Percentiles rank a stretch among this genome's conserved stretches.
Conservation (phyloP, 37 sponge, comb jelly and placozoan species). For the Amphimedon queenslandica region DNA sequence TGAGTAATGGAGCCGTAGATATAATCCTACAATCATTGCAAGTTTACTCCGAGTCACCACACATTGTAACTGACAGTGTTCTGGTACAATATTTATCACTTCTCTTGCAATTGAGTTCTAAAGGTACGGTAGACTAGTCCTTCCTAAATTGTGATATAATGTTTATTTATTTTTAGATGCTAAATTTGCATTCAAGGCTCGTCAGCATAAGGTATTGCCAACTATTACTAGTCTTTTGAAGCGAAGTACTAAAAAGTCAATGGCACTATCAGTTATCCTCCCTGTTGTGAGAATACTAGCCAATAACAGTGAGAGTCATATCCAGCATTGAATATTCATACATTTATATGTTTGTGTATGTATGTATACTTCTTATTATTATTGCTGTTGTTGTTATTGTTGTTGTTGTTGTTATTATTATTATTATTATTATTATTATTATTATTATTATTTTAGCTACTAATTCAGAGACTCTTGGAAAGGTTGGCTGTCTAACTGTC, state of each 20-base stretch:
- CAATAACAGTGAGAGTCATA: constrained; percentile 24
- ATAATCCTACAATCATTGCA: constrained; percentile 14
- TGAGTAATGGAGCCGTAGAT: constrained; percentile 8
- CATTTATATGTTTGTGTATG: no score
- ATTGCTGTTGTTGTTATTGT: no score
- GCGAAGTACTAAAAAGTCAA: constrained; percentile 1
- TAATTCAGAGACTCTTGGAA: constrained; percentile 20
- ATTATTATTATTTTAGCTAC: constrained; percentile 7
- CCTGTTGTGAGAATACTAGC: constrained; percentile 20
- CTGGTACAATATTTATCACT: constrained; percentile 28
- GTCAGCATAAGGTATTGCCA: constrained; percentile 50
- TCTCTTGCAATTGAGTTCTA: constrained; percentile 47
- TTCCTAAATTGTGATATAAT: background rate
- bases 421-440: no score
- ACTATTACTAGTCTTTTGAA: constrained; percentile 28
- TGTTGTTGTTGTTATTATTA: no score
- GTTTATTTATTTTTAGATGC: constrained; percentile 45
- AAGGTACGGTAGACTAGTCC: constrained; percentile 36
- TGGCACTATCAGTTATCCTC: background rate
- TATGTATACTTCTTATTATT: background rate
- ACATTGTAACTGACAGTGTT: constrained; percentile 13
- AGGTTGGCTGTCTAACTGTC: constrained; percentile 13
- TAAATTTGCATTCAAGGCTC: constrained; percentile 65
- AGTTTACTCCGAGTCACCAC: background rate
- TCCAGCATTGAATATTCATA: no score